phyloP scores from a whole-genome alignment of 92 coral and sea anemone species.

The Bergia sp. region DNA sequence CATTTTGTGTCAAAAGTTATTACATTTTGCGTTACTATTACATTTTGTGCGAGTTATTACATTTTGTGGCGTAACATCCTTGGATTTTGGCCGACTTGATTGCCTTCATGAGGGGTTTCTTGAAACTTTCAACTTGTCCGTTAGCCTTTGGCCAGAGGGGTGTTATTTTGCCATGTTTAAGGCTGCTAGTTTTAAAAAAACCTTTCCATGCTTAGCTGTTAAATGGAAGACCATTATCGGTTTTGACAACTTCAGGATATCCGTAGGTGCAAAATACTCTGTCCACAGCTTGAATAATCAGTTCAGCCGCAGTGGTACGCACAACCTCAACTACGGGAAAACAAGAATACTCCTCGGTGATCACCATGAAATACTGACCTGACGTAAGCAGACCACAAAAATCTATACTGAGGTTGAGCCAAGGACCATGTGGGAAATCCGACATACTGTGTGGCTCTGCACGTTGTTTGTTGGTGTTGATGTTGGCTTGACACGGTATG shows the following conservation, averaged over 20 bases:
- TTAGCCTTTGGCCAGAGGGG: constrained; percentile 26
- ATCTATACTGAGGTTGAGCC: constrained; percentile 33
- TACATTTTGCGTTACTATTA: no score
- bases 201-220: constrained; percentile 44
- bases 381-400: constrained; percentile 54
- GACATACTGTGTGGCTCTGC: constrained; percentile 42
- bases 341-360: constrained; percentile 36
- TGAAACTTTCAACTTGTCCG: background rate
- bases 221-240: constrained; percentile 56
- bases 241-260: constrained; percentile 43
- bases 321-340: constrained; percentile 43
- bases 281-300: constrained; percentile 23
- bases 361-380: constrained; percentile 30
- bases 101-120: constrained; percentile 28
- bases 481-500: constrained; percentile 50
- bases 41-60: no score
- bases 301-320: constrained; percentile 20
- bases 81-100: no score
- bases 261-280: no score
- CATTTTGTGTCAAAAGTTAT: no score
- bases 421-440: constrained; percentile 37
- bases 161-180: constrained; percentile 21
- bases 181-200: constrained; percentile 29
- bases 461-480: background rate
- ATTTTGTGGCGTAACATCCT: no score